phyloP scores from a whole-genome alignment of 2,888 invertebrate species.

The Deilephila elpenor region DNA sequence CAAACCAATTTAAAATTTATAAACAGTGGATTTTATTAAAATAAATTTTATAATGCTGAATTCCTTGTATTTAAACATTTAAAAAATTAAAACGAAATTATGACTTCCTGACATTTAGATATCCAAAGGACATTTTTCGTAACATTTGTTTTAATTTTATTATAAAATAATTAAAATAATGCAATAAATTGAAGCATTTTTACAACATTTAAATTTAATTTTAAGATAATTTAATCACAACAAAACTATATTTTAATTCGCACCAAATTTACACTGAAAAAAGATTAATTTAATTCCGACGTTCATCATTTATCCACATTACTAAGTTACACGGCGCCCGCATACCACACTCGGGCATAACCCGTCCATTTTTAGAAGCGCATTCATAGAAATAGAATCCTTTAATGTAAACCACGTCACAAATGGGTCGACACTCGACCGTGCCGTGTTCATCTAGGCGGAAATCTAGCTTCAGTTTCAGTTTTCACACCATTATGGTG shows the following conservation, averaged over 20 bases:
- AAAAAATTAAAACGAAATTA: too few relatives aligned
- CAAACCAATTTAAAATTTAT: too few relatives aligned
- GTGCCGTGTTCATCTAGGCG: constrained; percentile 35
- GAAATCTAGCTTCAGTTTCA: constrained; percentile 15
- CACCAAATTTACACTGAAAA: neutral
- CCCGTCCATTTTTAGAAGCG: constrained; percentile 63
- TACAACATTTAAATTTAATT: too few relatives aligned
- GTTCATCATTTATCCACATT: neutral
- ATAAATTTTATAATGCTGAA: too few relatives aligned
- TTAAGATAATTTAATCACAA: too few relatives aligned
- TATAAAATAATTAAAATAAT: too few relatives aligned
- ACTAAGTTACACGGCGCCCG: constrained; percentile 36
- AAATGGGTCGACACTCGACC: constrained; percentile 42
- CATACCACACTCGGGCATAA: constrained; percentile 56
- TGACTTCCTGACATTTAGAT: too few relatives aligned
- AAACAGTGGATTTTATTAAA: too few relatives aligned
- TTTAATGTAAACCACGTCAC: constrained; percentile 42
- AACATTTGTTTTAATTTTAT: too few relatives aligned
- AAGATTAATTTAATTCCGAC: neutral
- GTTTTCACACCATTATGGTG: constrained; percentile 11
- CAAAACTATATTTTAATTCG: neutral
- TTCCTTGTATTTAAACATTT: too few relatives aligned
- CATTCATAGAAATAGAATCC: constrained; percentile 43
- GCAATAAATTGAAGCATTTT: too few relatives aligned
- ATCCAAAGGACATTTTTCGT: too few relatives aligned